phyloP scores from a whole-genome alignment of 2,797 vertebrate genomes.

The Echeneis naucrates region DNA sequence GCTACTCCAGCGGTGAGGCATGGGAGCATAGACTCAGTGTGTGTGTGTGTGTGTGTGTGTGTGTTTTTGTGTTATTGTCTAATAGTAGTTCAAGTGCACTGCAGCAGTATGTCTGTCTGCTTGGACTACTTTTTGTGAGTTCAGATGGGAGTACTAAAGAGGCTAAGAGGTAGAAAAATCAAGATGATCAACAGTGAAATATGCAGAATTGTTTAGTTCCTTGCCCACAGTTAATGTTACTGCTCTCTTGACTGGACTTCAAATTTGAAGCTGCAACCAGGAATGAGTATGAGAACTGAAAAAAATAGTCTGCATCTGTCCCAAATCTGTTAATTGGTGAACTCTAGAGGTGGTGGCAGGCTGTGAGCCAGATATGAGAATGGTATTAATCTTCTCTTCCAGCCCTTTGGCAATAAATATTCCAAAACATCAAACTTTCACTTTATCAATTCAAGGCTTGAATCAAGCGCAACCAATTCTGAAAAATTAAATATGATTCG shows the following conservation, averaged over 20 bases:
- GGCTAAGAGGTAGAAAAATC: no score
- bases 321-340: background rate
- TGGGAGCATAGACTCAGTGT: conserved; percentile 43
- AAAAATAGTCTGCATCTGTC: background rate
- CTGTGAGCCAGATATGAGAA: background rate
- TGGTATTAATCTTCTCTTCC: background rate
- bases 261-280: background rate
- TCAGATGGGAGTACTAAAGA: background rate
- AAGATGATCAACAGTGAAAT: background rate
- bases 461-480: background rate
- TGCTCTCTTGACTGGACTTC: no score
- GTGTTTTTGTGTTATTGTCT: conserved; percentile 39
- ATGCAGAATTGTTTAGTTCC: background rate
- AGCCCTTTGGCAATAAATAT: background rate
- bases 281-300: background rate
- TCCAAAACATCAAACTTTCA: background rate
- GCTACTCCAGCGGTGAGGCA: conserved; percentile 68
- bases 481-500: background rate
- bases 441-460: background rate
- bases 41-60: conserved; percentile 31
- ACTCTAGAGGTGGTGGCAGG: background rate
- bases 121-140: conserved; percentile 34
- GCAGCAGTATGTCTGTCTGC: conserved; percentile 34
- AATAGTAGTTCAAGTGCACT: conserved; percentile 31
- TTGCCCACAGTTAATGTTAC: background rate